Base-by-base conservation (phyloP, 1,140 invertebrate genomes). In the Atopsyche davidsoni region DNA sequence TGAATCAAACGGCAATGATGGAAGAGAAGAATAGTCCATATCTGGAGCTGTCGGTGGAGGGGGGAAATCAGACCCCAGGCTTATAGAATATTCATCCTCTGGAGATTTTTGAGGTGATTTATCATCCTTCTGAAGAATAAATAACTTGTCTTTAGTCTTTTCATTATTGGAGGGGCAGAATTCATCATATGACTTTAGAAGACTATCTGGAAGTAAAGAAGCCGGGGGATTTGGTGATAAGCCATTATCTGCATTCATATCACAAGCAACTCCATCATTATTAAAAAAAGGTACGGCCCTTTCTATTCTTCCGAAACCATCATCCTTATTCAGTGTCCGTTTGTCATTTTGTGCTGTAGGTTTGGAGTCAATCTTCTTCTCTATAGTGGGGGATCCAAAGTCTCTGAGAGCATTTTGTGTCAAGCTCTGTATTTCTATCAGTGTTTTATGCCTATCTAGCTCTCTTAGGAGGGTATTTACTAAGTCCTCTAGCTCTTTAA, bases 401-500 rank as follows among this genome's bases (percentile, higher is more conserved):
- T 69, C 67, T 53, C 72, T 71, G 11, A 73, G 62, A 45, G 72
- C 64, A 49, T 73, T 75, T 51, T 70, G 70, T 28, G 75, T 77
- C 23, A 75, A 60, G 28, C 64, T 65, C 60, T 75, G 72, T 59
- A 77, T 75, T 62, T 78, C 66, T 46, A 66, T 64, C 47, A 70
- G 65, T 19, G 72, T 69, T 64, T 72, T 77, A 53, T 73, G 73
- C 62, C 71, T 73, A 55, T 78, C 74, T 49, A 78, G 60, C 65
- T 78, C 69, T 56, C 69, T 69, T 59, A 70, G 68, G 48, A 78
- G 53, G 38, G 74, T 65, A 62, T 69, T 64, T 10, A 76, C 66
- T 63, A 73, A 70, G 57, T 70, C 64, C 57, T 70, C 67, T 24
- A 72, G 46, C 38, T 60, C 52, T 22, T 63, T 51, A 18, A 69